Evolutionary conservation across 2,888 invertebrate genomes (phyloP).

Genomic region (Yponomeuta plumbellus): DNA sequence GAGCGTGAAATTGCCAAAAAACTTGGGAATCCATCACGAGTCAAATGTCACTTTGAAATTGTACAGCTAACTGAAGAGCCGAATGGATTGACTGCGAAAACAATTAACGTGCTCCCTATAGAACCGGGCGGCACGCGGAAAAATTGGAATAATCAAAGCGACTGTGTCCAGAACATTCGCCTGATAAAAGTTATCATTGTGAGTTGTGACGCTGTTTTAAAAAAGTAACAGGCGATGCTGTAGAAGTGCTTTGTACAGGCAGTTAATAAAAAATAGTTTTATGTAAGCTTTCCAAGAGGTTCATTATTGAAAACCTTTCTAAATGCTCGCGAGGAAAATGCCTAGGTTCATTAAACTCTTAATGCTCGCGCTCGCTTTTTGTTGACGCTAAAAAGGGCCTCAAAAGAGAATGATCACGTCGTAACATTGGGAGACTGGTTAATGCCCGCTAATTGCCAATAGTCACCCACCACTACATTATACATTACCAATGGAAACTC

Average conservation of each 20-base stretch:
- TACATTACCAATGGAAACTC: constrained; percentile 58
- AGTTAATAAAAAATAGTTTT: no score
- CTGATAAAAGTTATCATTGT: constrained; percentile 57
- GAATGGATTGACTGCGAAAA: constrained; percentile 63
- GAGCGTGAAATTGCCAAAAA: constrained; percentile 69
- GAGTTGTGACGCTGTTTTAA: neutral
- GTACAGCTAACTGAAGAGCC: constrained; percentile 69
- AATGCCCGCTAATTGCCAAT: constrained; percentile 6
- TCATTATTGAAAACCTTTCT: no score
- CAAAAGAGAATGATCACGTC: neutral
- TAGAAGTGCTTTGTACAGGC: no score
- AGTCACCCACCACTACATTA: constrained; percentile 23
- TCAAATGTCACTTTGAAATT: constrained; percentile 73
- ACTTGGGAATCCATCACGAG: constrained; percentile 70
- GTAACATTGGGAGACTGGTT: neutral
- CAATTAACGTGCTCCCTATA: constrained; percentile 52
- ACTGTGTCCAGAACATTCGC: constrained; percentile 44
- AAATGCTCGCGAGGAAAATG: no score
- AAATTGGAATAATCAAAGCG: constrained; percentile 66
- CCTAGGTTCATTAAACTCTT: no score
- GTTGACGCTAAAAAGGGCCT: constrained; percentile 29
- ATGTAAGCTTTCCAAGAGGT: no score
- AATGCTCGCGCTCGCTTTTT: neutral
- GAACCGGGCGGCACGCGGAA: constrained; percentile 41
- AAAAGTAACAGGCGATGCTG: neutral